phyloP scores from a whole-genome alignment of 2,888 invertebrate species.

The Leptinotarsa haldemani region DNA sequence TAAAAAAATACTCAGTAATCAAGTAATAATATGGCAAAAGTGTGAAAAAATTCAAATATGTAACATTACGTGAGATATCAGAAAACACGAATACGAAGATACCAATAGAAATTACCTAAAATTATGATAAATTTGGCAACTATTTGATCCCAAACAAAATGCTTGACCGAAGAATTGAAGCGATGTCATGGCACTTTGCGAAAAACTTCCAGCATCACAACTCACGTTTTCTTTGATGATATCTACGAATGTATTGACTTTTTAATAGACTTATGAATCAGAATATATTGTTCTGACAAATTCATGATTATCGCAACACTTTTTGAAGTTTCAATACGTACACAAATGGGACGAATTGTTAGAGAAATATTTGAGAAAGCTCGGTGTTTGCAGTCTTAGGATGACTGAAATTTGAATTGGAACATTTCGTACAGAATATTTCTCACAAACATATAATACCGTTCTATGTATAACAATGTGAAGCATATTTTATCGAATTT shows the following conservation, averaged over 20 bases:
- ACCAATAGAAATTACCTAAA: neutral
- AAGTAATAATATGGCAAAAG: constrained; percentile 13
- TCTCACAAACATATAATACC: too few species aligned
- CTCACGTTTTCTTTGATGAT: neutral
- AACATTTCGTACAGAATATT: too few species aligned
- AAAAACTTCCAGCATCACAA: neutral
- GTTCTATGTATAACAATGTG: too few species aligned
- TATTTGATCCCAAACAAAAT: constrained; percentile 9
- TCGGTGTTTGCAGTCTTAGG: neutral
- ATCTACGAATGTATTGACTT: neutral
- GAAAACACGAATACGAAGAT: neutral
- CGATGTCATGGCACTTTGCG: neutral
- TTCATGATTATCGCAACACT: neutral
- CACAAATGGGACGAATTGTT: neutral
- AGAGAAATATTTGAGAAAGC: neutral
- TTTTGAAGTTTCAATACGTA: neutral
- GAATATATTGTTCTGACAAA: neutral
- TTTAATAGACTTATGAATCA: neutral
- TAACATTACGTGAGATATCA: neutral
- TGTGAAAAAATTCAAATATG: neutral
- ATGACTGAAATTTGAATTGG: neutral
- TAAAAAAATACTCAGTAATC: constrained; percentile 35
- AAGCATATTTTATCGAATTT: too few species aligned
- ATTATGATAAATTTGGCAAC: constrained; percentile 6
- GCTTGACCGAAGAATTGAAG: constrained; percentile 3